Percentiles rank a stretch among this genome's conserved stretches.
Evolutionary conservation across 2,113 vertebrate species (phyloP).

Genomic region (Notarius lentiginosus): DNA sequence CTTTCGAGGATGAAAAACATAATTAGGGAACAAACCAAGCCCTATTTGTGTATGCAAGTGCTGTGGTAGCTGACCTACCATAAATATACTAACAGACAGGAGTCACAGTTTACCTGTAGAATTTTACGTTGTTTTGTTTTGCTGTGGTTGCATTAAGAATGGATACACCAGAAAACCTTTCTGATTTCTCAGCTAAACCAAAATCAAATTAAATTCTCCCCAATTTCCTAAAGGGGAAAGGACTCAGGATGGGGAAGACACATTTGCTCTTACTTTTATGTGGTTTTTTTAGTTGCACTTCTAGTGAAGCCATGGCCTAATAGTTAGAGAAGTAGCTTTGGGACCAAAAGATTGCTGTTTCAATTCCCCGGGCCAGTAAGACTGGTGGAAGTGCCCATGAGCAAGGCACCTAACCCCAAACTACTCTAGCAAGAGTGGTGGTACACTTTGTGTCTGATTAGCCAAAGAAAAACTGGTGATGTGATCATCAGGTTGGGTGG

Average conservation of each 20-base stretch:
- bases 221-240: background rate
- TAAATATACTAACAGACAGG: background rate
- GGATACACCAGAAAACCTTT: background rate
- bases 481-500: too few species aligned
- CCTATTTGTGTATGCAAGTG: conserved; percentile 1
- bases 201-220: background rate
- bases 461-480: too few species aligned
- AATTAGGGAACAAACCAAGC: background rate
- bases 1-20: background rate
- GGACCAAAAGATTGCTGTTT: too few species aligned
- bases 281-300: background rate
- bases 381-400: too few species aligned
- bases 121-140: background rate
- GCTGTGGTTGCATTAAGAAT: background rate
- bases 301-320: too few species aligned
- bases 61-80: background rate
- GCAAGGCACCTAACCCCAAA: too few species aligned
- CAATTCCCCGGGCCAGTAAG: too few species aligned
- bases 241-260: background rate
- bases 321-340: too few species aligned
- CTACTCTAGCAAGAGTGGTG: too few species aligned
- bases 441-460: too few species aligned
- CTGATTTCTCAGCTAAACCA: background rate
- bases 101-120: background rate
- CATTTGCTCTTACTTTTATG: background rate